Evolutionary conservation across 2,113 vertebrate species (phyloP).

Genomic region (Elgaria multicarinata): DNA sequence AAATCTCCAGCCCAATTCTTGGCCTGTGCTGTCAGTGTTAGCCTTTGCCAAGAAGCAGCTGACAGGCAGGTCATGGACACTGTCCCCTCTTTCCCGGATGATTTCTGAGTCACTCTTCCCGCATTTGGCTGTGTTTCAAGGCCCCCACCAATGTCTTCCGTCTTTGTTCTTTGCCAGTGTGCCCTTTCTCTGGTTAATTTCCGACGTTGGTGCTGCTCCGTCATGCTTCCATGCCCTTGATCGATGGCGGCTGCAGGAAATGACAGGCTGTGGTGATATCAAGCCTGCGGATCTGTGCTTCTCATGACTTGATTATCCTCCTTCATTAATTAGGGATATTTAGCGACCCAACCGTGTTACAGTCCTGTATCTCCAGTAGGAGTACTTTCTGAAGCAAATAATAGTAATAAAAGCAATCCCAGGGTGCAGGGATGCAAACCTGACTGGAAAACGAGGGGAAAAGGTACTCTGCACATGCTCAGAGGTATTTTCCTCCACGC

Average conservation of each 20-base stretch:
- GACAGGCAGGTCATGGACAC: neutral
- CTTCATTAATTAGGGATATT: neutral
- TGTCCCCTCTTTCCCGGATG: neutral
- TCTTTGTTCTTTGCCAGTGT: neutral
- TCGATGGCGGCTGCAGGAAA: neutral
- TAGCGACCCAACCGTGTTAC: neutral
- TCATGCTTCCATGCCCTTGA: neutral
- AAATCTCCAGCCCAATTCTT: neutral
- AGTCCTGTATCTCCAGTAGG: neutral
- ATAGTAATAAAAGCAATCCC: neutral
- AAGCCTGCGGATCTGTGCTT: neutral
- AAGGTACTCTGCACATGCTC: neutral
- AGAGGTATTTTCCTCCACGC: neutral
- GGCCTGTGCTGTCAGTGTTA: neutral
- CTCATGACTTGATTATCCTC: neutral
- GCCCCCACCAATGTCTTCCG: neutral
- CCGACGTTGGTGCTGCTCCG: neutral
- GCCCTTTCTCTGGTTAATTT: neutral
- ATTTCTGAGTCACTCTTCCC: slow-evolving; percentile 10
- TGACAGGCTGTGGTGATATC: neutral
- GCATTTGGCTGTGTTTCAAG: neutral
- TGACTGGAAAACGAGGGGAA: neutral
- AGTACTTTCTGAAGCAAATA: neutral
- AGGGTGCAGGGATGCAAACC: neutral
- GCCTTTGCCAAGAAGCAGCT: neutral